These are phyloP conservation scores for Montipora sp. DNA, from an alignment of 64 coral and sea anemone genomes.

Conservation along the genomic window DNA sequence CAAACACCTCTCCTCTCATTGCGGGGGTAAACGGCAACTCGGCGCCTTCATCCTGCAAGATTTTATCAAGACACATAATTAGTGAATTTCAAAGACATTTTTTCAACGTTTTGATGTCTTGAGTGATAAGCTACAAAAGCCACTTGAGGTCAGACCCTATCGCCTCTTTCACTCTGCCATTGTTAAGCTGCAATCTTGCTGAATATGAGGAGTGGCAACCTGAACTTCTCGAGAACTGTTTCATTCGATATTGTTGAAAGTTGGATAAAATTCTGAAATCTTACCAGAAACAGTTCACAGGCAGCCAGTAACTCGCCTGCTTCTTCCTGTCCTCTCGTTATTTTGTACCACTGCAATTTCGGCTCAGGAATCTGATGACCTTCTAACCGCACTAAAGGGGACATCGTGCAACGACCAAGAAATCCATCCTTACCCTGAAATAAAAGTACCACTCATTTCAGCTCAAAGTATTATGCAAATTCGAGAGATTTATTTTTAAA, in stretches of 20 bases:
- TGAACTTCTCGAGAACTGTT: too few species aligned
- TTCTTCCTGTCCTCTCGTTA: constrained; percentile 66
- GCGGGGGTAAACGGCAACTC: constrained; percentile 76
- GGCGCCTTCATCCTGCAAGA: constrained; percentile 80
- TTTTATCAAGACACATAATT: neutral
- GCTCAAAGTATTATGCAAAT: too few species aligned
- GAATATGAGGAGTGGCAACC: too few species aligned
- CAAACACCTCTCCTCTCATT: constrained; percentile 53
- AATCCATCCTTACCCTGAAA: constrained; percentile 86
- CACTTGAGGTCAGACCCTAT: too few species aligned
- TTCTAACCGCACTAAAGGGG: constrained; percentile 61
- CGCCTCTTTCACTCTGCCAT: too few species aligned
- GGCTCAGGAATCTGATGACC: constrained; percentile 71
- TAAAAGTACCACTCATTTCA: neutral
- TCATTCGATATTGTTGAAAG: too few species aligned
- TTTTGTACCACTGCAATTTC: constrained; percentile 65
- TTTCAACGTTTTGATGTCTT: too few species aligned
- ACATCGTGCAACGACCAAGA: constrained; percentile 79
- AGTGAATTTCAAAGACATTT: too few species aligned
- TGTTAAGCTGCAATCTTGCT: too few species aligned
- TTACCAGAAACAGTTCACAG: constrained; percentile 92
- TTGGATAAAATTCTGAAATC: neutral
- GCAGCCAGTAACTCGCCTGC: constrained; percentile 80
- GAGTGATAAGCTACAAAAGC: too few species aligned
- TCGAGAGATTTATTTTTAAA: too few species aligned